Conservation (phyloP, 2,888 invertebrate genomes). For the Ligdia adustata region DNA sequence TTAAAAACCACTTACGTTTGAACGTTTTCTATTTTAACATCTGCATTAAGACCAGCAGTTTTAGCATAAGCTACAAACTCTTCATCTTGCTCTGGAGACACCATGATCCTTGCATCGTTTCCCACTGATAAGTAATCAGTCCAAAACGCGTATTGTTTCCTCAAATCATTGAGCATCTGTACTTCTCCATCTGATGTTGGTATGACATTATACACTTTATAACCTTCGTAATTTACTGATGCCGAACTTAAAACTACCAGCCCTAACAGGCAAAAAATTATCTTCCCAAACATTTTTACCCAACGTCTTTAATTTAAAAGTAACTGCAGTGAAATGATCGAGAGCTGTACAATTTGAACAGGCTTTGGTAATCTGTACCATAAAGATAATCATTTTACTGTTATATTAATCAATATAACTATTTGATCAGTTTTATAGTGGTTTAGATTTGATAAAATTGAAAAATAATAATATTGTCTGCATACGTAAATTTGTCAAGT, state of each 20-base stretch:
- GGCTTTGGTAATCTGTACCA: constrained; percentile 9
- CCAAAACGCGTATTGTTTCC: constrained; percentile 63
- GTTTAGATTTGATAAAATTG: not conserved
- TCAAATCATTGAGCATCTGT: constrained; percentile 67
- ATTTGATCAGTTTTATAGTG: constrained; percentile 1
- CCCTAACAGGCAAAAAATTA: constrained; percentile 27
- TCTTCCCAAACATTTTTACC: constrained; percentile 27
- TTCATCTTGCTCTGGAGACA: constrained; percentile 44
- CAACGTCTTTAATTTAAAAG: constrained; percentile 16
- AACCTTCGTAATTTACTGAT: constrained; percentile 74
- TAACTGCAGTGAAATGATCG: constrained; percentile 2
- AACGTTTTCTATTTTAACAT: constrained; percentile 48
- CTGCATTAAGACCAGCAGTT: constrained; percentile 40
- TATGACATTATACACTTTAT: constrained; percentile 80
- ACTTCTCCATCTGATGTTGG: constrained; percentile 72
- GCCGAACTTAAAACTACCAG: constrained; percentile 33
- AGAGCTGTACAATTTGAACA: not conserved
- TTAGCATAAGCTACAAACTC: constrained; percentile 43
- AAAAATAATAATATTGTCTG: not conserved
- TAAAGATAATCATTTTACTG: constrained; percentile 15
- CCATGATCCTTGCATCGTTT: constrained; percentile 54
- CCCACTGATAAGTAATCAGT: constrained; percentile 54
- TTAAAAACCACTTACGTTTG: constrained; percentile 50
- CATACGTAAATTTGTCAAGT: no score
- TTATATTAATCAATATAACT: constrained; percentile 2